Evolutionary conservation across 2,113 vertebrate species (phyloP).

Genomic region (Callipepla californica): DNA sequence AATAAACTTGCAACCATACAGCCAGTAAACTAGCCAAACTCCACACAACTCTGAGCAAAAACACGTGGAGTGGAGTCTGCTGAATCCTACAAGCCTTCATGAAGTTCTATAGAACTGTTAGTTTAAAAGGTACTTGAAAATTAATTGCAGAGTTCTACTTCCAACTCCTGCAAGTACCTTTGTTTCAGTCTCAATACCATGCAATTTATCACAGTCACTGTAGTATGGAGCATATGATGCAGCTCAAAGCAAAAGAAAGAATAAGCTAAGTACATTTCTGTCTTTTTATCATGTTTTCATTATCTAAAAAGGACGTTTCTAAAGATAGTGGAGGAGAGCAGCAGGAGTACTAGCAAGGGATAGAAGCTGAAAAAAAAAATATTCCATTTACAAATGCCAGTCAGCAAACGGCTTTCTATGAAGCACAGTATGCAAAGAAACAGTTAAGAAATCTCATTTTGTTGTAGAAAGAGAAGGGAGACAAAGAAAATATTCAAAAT

Average conservation of each 20-base stretch:
- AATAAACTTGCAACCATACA: not conserved
- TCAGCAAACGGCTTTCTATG: constrained; percentile 26
- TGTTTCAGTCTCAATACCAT: not conserved
- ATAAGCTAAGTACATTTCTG: constrained; percentile 38
- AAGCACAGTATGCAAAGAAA: constrained; percentile 26
- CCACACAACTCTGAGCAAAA: not conserved
- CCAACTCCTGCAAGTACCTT: not conserved
- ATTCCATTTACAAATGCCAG: constrained; percentile 21
- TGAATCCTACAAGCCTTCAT: not conserved
- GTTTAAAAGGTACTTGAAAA: not conserved
- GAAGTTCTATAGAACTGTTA: constrained; percentile 5
- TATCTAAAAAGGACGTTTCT: constrained; percentile 12
- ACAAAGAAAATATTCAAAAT: not conserved
- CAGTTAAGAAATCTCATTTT: not conserved
- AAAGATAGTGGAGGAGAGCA: constrained; percentile 39
- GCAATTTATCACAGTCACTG: not conserved
- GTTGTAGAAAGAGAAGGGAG: not conserved
- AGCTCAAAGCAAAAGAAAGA: constrained; percentile 26
- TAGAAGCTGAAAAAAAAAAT: constrained; percentile 44
- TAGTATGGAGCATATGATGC: not conserved
- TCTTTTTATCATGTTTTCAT: constrained; percentile 24
- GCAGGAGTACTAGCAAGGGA: constrained; percentile 35
- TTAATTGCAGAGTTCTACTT: constrained; percentile 1
- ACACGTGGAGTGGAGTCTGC: not conserved
- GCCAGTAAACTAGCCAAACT: not conserved